Conservation (phyloP, 2,888 invertebrate species). For the Pristionchus entomophagus region DNA sequence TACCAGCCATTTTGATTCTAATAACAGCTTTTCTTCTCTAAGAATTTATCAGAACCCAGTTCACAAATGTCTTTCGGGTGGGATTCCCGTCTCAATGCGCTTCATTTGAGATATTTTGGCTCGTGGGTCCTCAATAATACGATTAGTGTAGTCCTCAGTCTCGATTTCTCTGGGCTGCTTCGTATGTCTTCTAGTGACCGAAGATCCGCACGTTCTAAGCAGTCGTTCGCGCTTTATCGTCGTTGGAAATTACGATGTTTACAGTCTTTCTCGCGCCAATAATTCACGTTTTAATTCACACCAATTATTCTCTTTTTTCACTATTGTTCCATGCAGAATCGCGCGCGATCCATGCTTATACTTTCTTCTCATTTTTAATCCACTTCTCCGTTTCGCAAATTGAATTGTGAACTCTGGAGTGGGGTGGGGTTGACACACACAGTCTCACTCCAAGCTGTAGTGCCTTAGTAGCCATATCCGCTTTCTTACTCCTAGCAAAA, state of each 20-base stretch:
- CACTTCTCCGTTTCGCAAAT: conserved; percentile 22
- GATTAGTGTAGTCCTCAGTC: conserved; percentile 1
- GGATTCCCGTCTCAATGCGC: neutral
- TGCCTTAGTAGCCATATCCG: neutral
- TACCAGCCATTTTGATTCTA: neutral
- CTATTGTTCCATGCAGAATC: no score
- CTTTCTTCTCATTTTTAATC: neutral
- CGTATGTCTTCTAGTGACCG: neutral
- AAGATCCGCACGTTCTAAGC: neutral
- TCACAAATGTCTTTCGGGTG: neutral
- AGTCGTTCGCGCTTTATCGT: neutral
- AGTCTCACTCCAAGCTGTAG: neutral
- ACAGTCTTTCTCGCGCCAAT: neutral
- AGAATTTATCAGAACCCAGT: no score
- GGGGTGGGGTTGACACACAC: neutral
- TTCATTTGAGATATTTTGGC: neutral
- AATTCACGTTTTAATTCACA: no score
- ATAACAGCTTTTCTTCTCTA: no score
- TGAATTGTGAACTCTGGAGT: conserved; percentile 34
- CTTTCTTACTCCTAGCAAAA: neutral
- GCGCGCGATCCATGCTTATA: no score
- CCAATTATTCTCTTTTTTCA: no score
- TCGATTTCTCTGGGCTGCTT: neutral
- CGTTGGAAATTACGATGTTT: neutral
- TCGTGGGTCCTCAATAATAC: neutral